Percentiles rank a stretch among this genome's conserved stretches.
Conservation (phyloP, 2,113 vertebrate genomes). For the Bufo bufo region DNA sequence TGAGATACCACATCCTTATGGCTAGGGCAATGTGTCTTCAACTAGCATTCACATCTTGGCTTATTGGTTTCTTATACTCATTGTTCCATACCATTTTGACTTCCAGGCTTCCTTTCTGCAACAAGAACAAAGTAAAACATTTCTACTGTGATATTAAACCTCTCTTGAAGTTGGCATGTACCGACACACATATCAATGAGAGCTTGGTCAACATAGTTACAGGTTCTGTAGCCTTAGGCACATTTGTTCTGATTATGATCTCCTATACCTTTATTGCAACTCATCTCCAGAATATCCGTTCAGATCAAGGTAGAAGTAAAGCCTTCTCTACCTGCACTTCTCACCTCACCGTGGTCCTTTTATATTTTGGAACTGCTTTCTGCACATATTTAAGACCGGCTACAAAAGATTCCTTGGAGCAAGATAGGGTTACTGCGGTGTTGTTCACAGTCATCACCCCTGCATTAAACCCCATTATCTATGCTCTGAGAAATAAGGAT, state of each 20-base stretch:
- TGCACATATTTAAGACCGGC: slow-evolving; percentile 50
- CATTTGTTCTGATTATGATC: slow-evolving; percentile 51
- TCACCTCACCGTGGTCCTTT: slow-evolving; percentile 48
- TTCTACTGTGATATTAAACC: slow-evolving; percentile 52
- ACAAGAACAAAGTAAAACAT: slow-evolving; percentile 1
- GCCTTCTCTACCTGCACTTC: slow-evolving; percentile 57
- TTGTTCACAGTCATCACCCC: slow-evolving; percentile 55
- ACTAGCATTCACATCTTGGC: background rate
- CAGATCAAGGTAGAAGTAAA: slow-evolving; percentile 20
- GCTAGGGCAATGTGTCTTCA: background rate
- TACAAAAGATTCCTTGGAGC: background rate
- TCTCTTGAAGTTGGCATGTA: slow-evolving; percentile 36
- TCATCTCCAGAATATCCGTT: slow-evolving; percentile 16
- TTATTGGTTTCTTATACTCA: slow-evolving; percentile 22
- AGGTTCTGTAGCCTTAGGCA: background rate
- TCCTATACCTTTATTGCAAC: slow-evolving; percentile 49
- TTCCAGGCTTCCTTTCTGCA: slow-evolving; percentile 30
- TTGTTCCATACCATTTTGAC: slow-evolving; percentile 38
- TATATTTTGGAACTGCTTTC: slow-evolving; percentile 53
- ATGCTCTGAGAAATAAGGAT: slow-evolving; percentile 53
- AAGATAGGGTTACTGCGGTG: slow-evolving; percentile 47
- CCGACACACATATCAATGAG: slow-evolving; percentile 24
- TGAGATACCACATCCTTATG: slow-evolving; percentile 40
- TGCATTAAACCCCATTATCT: slow-evolving; percentile 49
- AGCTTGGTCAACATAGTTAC: slow-evolving; percentile 5